Evolutionary conservation across 2,888 invertebrate species (phyloP), one percentile per base, ranked within the genome.

Genomic region (Unio delphinus): DNA sequence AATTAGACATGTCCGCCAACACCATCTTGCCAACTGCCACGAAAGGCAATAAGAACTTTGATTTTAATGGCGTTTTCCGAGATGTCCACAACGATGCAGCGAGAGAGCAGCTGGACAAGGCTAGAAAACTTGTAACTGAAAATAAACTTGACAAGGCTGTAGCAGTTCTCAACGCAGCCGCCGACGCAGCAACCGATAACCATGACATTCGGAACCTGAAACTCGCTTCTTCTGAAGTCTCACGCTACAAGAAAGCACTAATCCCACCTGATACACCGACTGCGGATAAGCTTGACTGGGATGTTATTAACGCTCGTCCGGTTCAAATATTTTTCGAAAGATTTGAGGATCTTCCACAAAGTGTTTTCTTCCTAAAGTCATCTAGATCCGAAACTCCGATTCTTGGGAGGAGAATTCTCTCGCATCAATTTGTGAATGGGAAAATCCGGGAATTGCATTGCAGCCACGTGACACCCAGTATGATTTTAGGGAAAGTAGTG

Each of bases 401-500:
- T 54, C 73, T 79, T 20, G 80, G 80, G 20, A 67, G 80, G 17
- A 62, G 78, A 28, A 77, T 80, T 62, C 63, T 80, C 26, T 80
- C 80, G 1, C 79, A 79, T 56, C 80, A 80, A 64, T 80, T 70
- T 72, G 76, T 80, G 7, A 67, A 67, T 4, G 79, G 76, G 62
- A 79, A 76, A 64, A 80, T 80, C 60, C 69, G 80, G 54, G 81
- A 78, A 65, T 70, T 82, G 3, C 80, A 80, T 65, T 82, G 82
- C 61, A 80, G 80, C 68, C 79, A 78, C 62, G 76, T 82, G 56
- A 73, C 75, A 17, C 68, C 77, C 1, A 74, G 76, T 61, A 82
- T 82, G 82, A 60, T 80, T 30, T 68, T 82, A 0, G 82, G 82
- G 1, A 61, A 73, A n/a, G 71, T 80, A 26, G 74, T 76, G 1